Evolutionary conservation across 2,113 vertebrate species (phyloP).

Genomic region (Varanus salvator): DNA sequence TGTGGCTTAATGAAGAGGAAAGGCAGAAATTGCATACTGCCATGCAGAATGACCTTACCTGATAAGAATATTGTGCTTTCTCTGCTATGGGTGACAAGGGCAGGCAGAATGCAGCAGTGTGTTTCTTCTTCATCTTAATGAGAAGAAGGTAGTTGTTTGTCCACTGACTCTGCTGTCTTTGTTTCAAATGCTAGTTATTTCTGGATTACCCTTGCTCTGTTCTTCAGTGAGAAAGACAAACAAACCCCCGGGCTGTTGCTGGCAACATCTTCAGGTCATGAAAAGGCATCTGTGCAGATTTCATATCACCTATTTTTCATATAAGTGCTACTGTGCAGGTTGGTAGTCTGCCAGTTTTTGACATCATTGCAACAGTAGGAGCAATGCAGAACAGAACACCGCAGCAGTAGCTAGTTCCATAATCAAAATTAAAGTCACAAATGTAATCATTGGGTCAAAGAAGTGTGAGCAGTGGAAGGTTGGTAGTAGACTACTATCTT

Average conservation of each 20-base stretch:
- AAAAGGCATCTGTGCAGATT: conserved; percentile 9
- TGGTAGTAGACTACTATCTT: no score
- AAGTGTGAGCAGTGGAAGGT: no score
- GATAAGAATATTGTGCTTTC: conserved; percentile 68
- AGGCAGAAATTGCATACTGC: conserved; percentile 59
- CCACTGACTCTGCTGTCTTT: conserved; percentile 62
- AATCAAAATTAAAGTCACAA: no score
- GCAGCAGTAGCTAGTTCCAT: no score
- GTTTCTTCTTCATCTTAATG: conserved; percentile 65
- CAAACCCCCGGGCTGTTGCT: neutral
- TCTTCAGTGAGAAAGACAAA: conserved; percentile 34
- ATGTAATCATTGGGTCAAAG: no score
- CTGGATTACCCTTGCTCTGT: conserved; percentile 51
- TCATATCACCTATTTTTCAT: neutral
- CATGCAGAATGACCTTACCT: conserved; percentile 63
- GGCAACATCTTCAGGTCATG: neutral
- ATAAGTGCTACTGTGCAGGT: neutral
- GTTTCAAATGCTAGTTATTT: conserved; percentile 59
- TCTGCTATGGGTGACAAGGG: conserved; percentile 65
- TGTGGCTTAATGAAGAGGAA: conserved; percentile 71
- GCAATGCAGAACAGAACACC: no score
- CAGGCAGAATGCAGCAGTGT: conserved; percentile 31
- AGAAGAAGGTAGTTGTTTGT: conserved; percentile 76
- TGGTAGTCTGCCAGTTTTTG: neutral
- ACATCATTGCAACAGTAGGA: no score